Conservation (phyloP, 2,113 vertebrate species). For the Lampris megalopsis region DNA sequence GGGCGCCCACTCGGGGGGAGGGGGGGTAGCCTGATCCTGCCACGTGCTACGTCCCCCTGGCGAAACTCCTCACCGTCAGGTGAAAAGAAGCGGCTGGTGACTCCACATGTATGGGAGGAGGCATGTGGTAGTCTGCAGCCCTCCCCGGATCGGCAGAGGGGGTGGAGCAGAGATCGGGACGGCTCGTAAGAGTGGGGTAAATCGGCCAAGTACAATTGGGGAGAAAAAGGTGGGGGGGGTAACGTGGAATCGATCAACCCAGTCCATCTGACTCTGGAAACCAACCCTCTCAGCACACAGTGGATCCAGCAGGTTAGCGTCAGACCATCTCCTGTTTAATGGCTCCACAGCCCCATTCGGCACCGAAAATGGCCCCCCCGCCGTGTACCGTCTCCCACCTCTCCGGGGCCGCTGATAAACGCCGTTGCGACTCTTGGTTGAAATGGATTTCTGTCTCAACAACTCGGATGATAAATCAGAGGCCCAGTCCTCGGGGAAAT, state of each 20-base stretch:
- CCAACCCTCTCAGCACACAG: conserved; percentile 26
- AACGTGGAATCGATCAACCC: conserved; percentile 19
- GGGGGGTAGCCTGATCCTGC: too few relatives aligned
- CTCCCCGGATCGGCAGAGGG: too few relatives aligned
- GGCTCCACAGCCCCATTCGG: conserved; percentile 4
- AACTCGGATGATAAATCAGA: conserved; percentile 41
- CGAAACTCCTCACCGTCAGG: too few relatives aligned
- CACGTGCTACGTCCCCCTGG: too few relatives aligned
- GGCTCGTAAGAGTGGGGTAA: too few relatives aligned
- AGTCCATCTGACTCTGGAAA: conserved; percentile 25
- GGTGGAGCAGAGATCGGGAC: too few relatives aligned
- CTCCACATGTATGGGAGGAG: too few relatives aligned
- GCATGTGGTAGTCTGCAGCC: too few relatives aligned
- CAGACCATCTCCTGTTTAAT: conserved; percentile 29
- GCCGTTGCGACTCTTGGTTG: conserved; percentile 1
- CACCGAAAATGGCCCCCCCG: conserved; percentile 9
- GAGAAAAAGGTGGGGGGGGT: neutral
- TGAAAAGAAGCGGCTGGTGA: too few relatives aligned
- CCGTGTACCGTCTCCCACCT: conserved; percentile 9
- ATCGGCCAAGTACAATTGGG: too few relatives aligned
- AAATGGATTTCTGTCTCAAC: conserved; percentile 56
- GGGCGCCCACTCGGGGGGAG: too few relatives aligned
- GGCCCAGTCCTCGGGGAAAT: conserved; percentile 32
- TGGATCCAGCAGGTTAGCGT: conserved; percentile 42
- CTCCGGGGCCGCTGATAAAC: conserved; percentile 53